Evolutionary conservation across 2,113 vertebrate genomes (phyloP).

Genomic region (Oryzias javanicus): DNA sequence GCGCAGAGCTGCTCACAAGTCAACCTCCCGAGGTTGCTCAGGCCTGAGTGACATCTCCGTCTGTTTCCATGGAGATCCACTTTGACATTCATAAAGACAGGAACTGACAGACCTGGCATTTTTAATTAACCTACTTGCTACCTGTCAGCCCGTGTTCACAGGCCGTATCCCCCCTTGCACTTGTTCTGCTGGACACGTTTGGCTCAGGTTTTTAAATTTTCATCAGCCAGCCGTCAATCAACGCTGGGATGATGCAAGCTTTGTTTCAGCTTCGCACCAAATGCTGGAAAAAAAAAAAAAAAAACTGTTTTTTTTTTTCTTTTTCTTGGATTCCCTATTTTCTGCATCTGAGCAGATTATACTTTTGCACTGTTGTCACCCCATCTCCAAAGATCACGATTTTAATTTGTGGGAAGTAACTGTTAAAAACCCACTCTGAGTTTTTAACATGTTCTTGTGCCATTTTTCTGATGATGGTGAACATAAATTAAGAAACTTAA

Average conservation of each 20-base stretch:
- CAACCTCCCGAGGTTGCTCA: constrained; percentile 16
- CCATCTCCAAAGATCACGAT: too few species aligned
- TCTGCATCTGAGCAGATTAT: too few species aligned
- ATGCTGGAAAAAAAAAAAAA: too few species aligned
- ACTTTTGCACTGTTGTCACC: too few species aligned
- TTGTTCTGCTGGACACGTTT: constrained; percentile 18
- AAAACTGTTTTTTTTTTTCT: too few species aligned
- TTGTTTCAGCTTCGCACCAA: constrained; percentile 4
- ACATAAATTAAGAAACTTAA: too few species aligned
- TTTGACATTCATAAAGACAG: constrained; percentile 56
- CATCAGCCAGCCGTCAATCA: constrained; percentile 38
- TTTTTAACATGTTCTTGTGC: too few species aligned
- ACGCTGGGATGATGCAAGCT: not conserved
- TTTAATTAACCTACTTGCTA: constrained; percentile 52
- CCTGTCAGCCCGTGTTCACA: constrained; percentile 25
- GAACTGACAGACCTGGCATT: constrained; percentile 25
- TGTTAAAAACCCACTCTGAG: too few species aligned
- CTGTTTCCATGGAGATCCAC: constrained; percentile 41
- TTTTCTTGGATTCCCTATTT: too few species aligned
- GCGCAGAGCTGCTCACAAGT: constrained; percentile 5
- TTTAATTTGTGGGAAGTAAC: too few species aligned
- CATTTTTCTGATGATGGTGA: too few species aligned
- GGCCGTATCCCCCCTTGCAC: constrained; percentile 21
- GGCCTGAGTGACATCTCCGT: constrained; percentile 57
- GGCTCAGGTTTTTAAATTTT: constrained; percentile 24